These are phyloP conservation scores for Hypsibius dujardini DNA, from an alignment of 1,140 invertebrate species.

Conservation along the genomic window DNA sequence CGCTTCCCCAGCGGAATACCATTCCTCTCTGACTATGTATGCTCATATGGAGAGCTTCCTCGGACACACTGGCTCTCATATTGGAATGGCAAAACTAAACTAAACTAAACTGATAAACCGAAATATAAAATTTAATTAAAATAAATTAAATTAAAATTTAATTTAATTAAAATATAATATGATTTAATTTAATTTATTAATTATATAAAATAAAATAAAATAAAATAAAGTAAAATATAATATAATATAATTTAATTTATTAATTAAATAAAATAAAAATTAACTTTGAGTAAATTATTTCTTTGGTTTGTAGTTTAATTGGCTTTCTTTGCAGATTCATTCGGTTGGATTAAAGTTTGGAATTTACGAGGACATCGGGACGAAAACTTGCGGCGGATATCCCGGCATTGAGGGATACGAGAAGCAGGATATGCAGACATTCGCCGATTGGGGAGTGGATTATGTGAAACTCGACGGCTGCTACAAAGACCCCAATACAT, in stretches of 20 bases:
- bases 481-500: constrained; percentile 58
- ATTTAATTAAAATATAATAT: no score
- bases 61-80: background rate
- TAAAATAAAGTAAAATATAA: no score
- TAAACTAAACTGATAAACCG: no score
- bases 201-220: no score
- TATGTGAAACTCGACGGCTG: constrained; percentile 93
- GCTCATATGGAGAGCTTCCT: background rate
- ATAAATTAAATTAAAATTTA: no score
- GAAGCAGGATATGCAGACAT: constrained; percentile 65
- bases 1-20: constrained; percentile 82
- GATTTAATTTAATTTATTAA: no score
- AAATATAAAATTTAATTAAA: no score
- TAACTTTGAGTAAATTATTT: no score
- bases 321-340: constrained; percentile 50
- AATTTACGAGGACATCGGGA: constrained; percentile 91
- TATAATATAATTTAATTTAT: no score
- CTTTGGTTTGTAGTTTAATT: no score
- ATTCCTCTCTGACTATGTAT: constrained; percentile 69
- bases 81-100: no score
- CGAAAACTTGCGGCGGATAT: constrained; percentile 75
- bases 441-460: constrained; percentile 90
- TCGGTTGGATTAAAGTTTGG: constrained; percentile 81
- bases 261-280: no score
- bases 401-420: constrained; percentile 74